phyloP scores from a whole-genome alignment of 2,888 invertebrate genomes.

The Tetramorium bicarinatum region DNA sequence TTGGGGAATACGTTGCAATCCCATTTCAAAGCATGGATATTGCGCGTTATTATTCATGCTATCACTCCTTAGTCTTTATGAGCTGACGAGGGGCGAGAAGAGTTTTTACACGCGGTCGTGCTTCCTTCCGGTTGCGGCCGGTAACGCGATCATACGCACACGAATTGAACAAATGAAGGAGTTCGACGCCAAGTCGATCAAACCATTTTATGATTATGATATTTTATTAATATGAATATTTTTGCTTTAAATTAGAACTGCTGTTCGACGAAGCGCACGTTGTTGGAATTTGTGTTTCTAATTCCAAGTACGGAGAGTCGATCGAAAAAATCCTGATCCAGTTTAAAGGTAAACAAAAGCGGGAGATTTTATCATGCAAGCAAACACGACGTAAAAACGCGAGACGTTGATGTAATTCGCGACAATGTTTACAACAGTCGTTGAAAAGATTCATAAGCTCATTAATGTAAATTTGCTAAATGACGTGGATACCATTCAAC shows the following conservation, averaged over 20 bases:
- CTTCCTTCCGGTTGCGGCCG: conserved; percentile 61
- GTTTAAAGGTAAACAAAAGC: background rate
- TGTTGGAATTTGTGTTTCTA: background rate
- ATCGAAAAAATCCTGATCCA: background rate
- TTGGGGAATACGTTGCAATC: background rate
- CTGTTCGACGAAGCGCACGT: background rate
- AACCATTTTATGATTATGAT: background rate
- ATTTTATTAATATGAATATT: background rate
- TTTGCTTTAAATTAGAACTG: background rate
- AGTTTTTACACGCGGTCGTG: conserved; percentile 42
- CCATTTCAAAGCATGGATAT: background rate
- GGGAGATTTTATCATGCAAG: background rate
- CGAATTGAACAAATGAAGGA: background rate
- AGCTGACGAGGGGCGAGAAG: background rate
- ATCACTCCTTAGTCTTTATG: no score
- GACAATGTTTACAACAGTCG: background rate
- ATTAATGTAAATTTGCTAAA: conserved; percentile 12
- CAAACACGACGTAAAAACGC: conserved; percentile 1
- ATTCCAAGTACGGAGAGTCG: background rate
- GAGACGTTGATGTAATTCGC: conserved; percentile 30
- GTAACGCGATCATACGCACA: background rate
- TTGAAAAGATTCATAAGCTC: conserved; percentile 26
- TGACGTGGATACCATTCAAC: background rate
- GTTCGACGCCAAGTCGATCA: background rate
- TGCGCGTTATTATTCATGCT: conserved; percentile 20